A percentile compares a stretch with the other conserved stretches of the same genome.
Evolutionary conservation across 2,888 invertebrate genomes (phyloP).

Genomic region (Nebria salina): DNA sequence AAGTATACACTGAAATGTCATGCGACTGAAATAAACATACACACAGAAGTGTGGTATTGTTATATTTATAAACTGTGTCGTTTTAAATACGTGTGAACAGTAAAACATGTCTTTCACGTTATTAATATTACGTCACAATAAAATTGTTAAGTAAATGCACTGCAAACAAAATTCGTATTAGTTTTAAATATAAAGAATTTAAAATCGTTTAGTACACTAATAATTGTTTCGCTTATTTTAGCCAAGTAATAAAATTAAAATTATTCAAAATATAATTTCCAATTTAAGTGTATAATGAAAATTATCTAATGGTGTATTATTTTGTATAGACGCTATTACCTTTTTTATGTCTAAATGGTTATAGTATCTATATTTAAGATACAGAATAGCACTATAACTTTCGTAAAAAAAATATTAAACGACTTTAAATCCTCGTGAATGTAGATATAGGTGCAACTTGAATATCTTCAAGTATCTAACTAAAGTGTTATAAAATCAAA

Average conservation of each 20-base stretch:
- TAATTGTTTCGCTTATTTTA: no score
- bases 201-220: not conserved
- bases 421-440: not conserved
- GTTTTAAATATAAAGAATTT: not conserved
- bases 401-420: no score
- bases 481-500: conserved; percentile 33
- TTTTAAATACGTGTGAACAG: not conserved
- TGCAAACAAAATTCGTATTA: not conserved
- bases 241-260: no score
- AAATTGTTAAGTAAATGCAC: not conserved
- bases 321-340: no score
- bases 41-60: conserved; percentile 10
- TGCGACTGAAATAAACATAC: conserved; percentile 37
- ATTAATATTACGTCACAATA: not conserved
- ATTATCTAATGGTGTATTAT: no score
- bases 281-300: no score
- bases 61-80: not conserved
- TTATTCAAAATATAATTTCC: no score
- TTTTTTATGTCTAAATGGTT: no score
- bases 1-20: conserved; percentile 36
- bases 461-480: conserved; percentile 1
- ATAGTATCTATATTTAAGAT: no score
- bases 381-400: no score
- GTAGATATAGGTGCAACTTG: conserved; percentile 14
- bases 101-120: not conserved